A percentile compares a stretch with the other conserved stretches of the same genome.
Conservation (phyloP, 2,888 invertebrate species). For the Apodemia hepburni region DNA sequence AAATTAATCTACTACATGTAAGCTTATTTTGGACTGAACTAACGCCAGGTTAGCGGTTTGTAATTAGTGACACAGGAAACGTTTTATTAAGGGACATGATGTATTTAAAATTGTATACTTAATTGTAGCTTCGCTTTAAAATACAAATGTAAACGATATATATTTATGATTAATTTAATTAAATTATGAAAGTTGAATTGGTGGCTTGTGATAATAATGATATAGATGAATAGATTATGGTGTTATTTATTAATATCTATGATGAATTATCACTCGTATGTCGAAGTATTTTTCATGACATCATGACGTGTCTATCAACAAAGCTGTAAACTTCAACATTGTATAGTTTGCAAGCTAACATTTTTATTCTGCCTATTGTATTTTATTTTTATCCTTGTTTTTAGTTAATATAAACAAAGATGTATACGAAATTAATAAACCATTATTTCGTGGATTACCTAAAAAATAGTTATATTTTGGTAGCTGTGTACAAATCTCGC, state of each 20-base stretch:
- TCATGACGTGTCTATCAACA: neutral
- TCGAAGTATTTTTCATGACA: neutral
- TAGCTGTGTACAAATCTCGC: constrained; percentile 28
- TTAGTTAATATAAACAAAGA: no score
- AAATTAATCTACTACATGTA: neutral
- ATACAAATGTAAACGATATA: constrained; percentile 46
- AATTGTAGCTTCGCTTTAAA: constrained; percentile 10
- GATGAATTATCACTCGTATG: neutral
- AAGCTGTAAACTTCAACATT: neutral
- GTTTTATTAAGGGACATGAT: neutral
- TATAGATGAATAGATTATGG: constrained; percentile 4
- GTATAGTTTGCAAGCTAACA: constrained; percentile 1
- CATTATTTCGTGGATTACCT: constrained; percentile 22
- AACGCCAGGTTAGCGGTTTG: neutral
- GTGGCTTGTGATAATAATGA: constrained; percentile 8
- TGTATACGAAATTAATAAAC: neutral
- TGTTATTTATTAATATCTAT: neutral
- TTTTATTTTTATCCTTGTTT: neutral
- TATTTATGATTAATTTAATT: constrained; percentile 44
- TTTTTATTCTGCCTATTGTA: constrained; percentile 1
- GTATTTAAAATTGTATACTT: constrained; percentile 12
- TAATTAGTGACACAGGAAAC: neutral
- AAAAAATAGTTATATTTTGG: constrained; percentile 22
- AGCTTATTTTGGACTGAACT: neutral
- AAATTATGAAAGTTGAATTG: constrained; percentile 14